Conservation (phyloP, 2,888 invertebrate species). For the Hypselothyrea guttata region DNA sequence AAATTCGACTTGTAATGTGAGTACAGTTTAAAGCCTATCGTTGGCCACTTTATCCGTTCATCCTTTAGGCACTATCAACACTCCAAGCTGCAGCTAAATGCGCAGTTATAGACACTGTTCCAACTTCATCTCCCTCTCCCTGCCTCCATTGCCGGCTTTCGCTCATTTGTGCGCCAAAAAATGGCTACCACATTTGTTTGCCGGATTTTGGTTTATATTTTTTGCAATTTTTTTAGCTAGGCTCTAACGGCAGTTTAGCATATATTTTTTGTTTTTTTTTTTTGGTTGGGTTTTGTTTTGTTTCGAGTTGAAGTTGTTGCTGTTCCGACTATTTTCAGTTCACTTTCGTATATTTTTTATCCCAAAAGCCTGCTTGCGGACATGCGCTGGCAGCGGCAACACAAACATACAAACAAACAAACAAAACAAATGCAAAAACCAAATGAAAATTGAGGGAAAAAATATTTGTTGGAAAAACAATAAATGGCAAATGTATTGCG, state of each 20-base stretch:
- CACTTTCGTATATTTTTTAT: slow-evolving; percentile 73
- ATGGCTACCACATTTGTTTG: slow-evolving; percentile 55
- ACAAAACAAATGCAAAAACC: slow-evolving; percentile 25
- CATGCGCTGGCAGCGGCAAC: slow-evolving; percentile 41
- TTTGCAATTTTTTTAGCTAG: slow-evolving; percentile 23
- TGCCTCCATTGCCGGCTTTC: not conserved
- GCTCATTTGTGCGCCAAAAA: slow-evolving; percentile 37
- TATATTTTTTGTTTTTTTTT: slow-evolving; percentile 17
- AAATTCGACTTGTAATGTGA: too few relatives aligned
- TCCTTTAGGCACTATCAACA: slow-evolving; percentile 17
- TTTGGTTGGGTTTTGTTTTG: slow-evolving; percentile 10
- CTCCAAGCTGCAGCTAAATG: slow-evolving; percentile 45
- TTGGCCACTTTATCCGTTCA: slow-evolving; percentile 5
- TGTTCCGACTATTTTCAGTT: slow-evolving; percentile 66
- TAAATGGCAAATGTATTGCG: slow-evolving; percentile 74
- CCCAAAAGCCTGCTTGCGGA: slow-evolving; percentile 75
- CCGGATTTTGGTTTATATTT: slow-evolving; percentile 47
- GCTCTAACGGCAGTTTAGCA: slow-evolving; percentile 39
- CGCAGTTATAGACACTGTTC: slow-evolving; percentile 37
- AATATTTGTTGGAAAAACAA: slow-evolving; percentile 70
- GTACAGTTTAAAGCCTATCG: too few relatives aligned
- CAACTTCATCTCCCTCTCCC: not conserved
- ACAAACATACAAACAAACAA: slow-evolving; percentile 41
- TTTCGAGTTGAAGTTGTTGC: slow-evolving; percentile 24
- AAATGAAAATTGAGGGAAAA: slow-evolving; percentile 39